Conservation (phyloP, 1,140 invertebrate genomes). For the Maconellicoccus hirsutus region DNA sequence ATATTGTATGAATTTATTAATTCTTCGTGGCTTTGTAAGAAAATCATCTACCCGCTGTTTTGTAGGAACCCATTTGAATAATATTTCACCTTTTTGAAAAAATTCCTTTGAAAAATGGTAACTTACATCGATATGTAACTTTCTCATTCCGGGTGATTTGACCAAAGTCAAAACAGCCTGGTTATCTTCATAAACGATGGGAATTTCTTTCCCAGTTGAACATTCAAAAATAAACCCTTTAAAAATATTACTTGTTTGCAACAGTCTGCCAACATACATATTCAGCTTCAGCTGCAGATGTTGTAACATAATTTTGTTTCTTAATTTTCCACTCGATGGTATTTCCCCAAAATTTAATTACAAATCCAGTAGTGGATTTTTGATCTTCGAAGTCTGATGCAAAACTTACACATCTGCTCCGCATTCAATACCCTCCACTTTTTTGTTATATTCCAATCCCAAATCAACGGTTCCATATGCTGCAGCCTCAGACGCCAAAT, state of each 20-base stretch:
- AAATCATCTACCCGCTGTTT: conserved; percentile 12
- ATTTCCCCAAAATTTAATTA: too few relatives aligned
- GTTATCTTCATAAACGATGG: conserved; percentile 16
- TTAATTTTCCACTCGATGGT: conserved; percentile 34
- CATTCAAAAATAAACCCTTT: neutral
- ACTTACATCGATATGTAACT: conserved; percentile 13
- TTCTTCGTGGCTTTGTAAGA: conserved; percentile 6
- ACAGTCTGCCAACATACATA: conserved; percentile 34
- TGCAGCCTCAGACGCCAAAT: too few relatives aligned
- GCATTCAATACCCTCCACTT: too few relatives aligned
- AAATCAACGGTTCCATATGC: too few relatives aligned
- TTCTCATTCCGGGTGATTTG: neutral
- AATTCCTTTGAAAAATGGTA: conserved; percentile 19
- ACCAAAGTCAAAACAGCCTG: neutral
- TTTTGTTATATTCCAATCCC: too few relatives aligned
- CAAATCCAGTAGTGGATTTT: too few relatives aligned
- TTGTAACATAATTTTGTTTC: conserved; percentile 34
- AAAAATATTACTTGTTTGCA: neutral
- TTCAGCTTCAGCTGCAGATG: conserved; percentile 38
- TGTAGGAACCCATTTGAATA: neutral
- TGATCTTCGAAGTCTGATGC: too few relatives aligned
- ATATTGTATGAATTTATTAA: too few relatives aligned
- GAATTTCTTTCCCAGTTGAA: neutral
- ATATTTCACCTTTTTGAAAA: neutral
- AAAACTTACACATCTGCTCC: too few relatives aligned